phyloP scores from a whole-genome alignment of 37 sponge, comb jelly and placozoan genomes.

The Aphrocallistes beatrix region DNA sequence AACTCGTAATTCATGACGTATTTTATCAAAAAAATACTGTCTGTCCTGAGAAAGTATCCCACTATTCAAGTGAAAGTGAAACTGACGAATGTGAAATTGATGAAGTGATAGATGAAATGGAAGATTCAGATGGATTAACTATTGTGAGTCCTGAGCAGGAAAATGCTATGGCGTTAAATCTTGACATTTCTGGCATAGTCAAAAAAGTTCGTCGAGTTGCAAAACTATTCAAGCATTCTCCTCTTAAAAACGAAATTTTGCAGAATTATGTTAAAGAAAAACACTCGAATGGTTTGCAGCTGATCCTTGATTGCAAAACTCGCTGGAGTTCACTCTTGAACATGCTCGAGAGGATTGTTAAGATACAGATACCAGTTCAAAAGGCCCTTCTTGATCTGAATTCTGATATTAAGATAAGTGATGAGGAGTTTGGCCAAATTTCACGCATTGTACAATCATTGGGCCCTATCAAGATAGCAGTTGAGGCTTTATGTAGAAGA shows the following conservation, averaged over 20 bases:
- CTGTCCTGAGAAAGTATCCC: slow-evolving; percentile 18
- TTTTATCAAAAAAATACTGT: slow-evolving; percentile 8
- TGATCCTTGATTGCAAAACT: neutral
- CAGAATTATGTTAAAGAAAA: neutral
- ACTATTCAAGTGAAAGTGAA: slow-evolving; percentile 11
- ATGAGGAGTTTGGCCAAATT: neutral
- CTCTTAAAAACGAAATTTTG: neutral
- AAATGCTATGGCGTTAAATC: neutral
- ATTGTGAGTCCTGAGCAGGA: neutral
- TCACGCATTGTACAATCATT: neutral
- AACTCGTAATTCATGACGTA: slow-evolving; percentile 20
- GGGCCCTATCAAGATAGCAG: neutral
- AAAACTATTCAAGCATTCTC: neutral
- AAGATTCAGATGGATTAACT: slow-evolving; percentile 14
- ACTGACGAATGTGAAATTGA: neutral
- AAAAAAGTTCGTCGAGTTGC: neutral
- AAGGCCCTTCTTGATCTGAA: neutral
- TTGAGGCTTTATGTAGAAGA: neutral
- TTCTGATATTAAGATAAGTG: neutral
- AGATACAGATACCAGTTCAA: neutral
- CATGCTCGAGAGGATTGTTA: neutral
- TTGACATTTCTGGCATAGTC: neutral
- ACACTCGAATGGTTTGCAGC: neutral
- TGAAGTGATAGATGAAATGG: slow-evolving; percentile 15
- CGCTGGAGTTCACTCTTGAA: neutral